These are phyloP conservation scores for Epizoanthus ramosus DNA, from an alignment of 92 coral and sea anemone species.

Conservation along the genomic window DNA sequence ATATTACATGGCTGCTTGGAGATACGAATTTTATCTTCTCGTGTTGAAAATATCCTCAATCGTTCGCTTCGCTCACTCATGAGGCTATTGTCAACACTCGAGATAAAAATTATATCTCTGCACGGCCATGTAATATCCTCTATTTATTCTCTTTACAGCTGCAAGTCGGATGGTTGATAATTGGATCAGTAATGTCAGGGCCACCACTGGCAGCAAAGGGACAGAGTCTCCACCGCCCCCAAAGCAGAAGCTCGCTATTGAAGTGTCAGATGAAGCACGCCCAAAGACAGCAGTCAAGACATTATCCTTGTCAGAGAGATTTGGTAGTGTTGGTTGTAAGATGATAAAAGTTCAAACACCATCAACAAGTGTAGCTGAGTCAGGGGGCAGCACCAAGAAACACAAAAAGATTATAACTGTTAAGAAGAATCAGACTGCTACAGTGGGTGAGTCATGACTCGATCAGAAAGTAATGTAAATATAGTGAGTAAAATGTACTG, in stretches of 20 bases:
- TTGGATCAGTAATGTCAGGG: constrained; percentile 76
- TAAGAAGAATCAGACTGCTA: constrained; percentile 62
- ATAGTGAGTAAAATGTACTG: not conserved
- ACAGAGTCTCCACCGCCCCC: constrained; percentile 37
- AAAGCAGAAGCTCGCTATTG: constrained; percentile 55
- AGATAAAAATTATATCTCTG: too few species aligned
- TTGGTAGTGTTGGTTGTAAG: constrained; percentile 50
- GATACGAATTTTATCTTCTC: too few species aligned
- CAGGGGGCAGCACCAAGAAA: constrained; percentile 34
- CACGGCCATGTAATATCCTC: too few species aligned
- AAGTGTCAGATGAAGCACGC: constrained; percentile 45
- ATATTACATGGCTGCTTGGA: too few species aligned
- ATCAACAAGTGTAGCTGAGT: constrained; percentile 14
- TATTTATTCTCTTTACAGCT: constrained; percentile 41
- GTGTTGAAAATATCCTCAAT: too few species aligned
- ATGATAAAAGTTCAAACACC: constrained; percentile 21
- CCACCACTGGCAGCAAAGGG: constrained; percentile 51
- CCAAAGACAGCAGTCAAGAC: constrained; percentile 37
- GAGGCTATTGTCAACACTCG: too few species aligned
- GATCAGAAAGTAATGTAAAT: not conserved
- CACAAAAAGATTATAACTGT: constrained; percentile 40
- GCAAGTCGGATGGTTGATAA: constrained; percentile 89
- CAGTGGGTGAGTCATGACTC: constrained; percentile 11
- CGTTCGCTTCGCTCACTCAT: too few species aligned
- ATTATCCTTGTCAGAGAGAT: constrained; percentile 59